Evolutionary conservation across 2,113 vertebrate species (phyloP), one percentile per base, ranked within the genome.

Genomic region (Protomyctophum bolini): DNA sequence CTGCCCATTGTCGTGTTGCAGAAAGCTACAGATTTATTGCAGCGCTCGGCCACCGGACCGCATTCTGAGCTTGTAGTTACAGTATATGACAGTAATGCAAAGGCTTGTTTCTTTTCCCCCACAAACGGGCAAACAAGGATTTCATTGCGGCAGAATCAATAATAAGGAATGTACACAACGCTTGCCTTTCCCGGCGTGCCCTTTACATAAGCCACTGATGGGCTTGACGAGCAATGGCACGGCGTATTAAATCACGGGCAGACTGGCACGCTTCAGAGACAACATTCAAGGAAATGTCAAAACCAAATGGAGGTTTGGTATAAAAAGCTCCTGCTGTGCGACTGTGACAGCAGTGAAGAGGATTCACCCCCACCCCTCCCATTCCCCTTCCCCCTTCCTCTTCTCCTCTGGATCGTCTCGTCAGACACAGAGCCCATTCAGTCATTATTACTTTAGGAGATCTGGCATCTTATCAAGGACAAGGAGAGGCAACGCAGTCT

Each of bases 241-340:
- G 63, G 71, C 73, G 73, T 77, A 87, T 88, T 85, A 85, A 86
- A 92, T 90, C 87, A 88, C 81, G 21, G 21, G 78, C 61, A 85
- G 87, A 91, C 72, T 83, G 89, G 65, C 83, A 88, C 90, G 87
- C 89, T 89, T 81, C 81, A 87, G 81, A 85, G 84, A 81, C 80
- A 89, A 72, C 77, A 55, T 76, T 84, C 58, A 57, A 41, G 49
- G 70, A 83, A 91, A 84, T 86, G 86, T 91, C 87, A 88, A 90
- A 87, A 82, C 75, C 48, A 79, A 82, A 88, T 60, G 14, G 47
- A 10, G 0, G 70, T 79, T 54, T 83, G 72, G 73, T 56, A 72
- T 56, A 72, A 68, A 29, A 11, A 68, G 63, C 65, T 76, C 81
- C 83, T 74, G 83, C 78, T 21, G 54, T 70, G 59, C 58, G 46